phyloP scores from a whole-genome alignment of 2,797 vertebrate species.

The Todus mexicanus region DNA sequence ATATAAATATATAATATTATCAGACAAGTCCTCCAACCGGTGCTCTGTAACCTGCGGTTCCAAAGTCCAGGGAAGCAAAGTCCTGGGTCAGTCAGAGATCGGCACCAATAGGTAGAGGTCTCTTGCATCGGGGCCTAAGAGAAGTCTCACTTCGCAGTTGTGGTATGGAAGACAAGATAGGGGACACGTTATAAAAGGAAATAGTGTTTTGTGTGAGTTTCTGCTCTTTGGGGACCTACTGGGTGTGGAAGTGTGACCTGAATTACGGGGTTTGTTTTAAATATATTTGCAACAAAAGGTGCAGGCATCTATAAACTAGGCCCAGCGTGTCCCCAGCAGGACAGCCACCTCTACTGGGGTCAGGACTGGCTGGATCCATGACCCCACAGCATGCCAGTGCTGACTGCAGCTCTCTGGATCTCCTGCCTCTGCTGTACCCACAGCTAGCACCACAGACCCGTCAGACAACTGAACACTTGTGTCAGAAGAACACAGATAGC shows the following conservation, averaged over 20 bases:
- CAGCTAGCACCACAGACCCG: background rate
- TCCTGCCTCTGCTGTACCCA: background rate
- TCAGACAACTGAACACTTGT: background rate
- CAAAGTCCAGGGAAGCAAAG: background rate
- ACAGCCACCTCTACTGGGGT: background rate
- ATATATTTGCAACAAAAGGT: background rate
- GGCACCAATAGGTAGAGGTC: background rate
- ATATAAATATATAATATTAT: background rate
- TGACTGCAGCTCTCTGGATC: background rate
- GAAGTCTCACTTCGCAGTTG: background rate
- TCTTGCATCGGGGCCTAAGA: background rate
- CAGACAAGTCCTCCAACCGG: background rate
- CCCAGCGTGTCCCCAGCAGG: rapidly evolving
- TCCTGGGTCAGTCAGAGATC: background rate
- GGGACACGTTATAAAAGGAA: background rate
- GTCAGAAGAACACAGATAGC: background rate
- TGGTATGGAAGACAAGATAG: background rate
- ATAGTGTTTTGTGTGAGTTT: background rate
- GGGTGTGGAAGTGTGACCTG: background rate
- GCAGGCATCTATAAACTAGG: background rate
- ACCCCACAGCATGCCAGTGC: background rate
- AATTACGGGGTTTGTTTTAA: background rate
- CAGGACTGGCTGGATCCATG: background rate
- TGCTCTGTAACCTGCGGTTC: background rate
- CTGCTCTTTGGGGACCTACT: background rate